A percentile compares a stretch with the other conserved stretches of the same genome.
These are phyloP conservation scores for Smutsia gigantea DNA, from an alignment of 2,797 vertebrate genomes.

Conservation along the genomic window DNA sequence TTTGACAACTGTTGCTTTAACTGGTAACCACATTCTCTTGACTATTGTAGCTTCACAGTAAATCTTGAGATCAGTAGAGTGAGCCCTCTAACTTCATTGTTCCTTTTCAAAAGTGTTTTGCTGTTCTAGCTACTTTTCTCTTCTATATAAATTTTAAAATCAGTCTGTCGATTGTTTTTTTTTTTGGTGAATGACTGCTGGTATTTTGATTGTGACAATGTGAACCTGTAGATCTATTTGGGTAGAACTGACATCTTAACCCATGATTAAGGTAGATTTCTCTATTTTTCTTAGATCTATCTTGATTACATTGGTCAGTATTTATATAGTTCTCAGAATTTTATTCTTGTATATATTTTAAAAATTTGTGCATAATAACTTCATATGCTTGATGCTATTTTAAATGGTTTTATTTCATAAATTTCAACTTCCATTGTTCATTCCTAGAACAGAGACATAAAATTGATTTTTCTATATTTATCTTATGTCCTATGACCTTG, in stretches of 20 bases:
- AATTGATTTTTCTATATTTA: background rate
- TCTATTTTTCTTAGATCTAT: background rate
- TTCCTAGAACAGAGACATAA: background rate
- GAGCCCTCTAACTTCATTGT: background rate
- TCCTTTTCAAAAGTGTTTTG: background rate
- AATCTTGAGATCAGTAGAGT: background rate
- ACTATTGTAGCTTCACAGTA: background rate
- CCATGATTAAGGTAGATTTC: background rate
- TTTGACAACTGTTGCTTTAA: background rate
- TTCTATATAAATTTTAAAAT: background rate
- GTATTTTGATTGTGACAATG: background rate
- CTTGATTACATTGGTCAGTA: background rate
- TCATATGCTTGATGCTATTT: background rate
- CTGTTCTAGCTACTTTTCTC: background rate
- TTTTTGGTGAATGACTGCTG: background rate
- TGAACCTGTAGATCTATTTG: background rate
- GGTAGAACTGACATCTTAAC: background rate
- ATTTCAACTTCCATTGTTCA: background rate
- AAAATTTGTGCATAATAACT: background rate
- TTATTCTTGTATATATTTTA: background rate
- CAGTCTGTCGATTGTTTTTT: background rate
- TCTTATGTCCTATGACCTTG: background rate
- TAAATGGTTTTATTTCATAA: background rate
- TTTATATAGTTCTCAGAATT: background rate
- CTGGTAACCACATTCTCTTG: background rate